Percentiles rank a stretch among this genome's conserved stretches.
Evolutionary conservation across 1,140 invertebrate species (phyloP).

Genomic region (Bombus breviceps): DNA sequence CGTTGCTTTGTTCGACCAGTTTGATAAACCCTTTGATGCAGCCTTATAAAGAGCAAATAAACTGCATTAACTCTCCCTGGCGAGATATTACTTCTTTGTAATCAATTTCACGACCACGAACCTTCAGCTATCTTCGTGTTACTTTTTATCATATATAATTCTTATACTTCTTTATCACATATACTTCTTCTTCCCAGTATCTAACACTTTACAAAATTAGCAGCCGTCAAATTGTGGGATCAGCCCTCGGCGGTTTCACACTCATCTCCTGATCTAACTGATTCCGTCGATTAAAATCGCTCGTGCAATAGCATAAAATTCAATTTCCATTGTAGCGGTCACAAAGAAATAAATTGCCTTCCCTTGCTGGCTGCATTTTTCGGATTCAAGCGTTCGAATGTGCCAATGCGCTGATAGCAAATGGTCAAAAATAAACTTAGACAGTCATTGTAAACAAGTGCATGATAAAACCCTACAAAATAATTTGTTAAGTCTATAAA

Average conservation of each 20-base stretch:
- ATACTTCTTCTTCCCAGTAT: too few relatives aligned
- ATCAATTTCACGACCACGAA: not conserved
- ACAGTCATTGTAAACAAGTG: too few relatives aligned
- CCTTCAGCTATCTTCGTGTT: not conserved
- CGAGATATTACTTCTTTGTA: not conserved
- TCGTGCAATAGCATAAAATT: constrained; percentile 2
- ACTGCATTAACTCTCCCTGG: not conserved
- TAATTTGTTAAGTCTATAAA: too few relatives aligned
- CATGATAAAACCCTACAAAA: too few relatives aligned
- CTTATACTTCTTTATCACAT: too few relatives aligned
- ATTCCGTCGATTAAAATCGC: constrained; percentile 9
- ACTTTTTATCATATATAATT: not conserved
- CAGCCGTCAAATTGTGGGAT: too few relatives aligned
- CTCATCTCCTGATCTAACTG: not conserved
- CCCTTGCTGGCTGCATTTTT: not conserved
- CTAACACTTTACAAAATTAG: too few relatives aligned
- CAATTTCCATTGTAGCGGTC: constrained; percentile 14
- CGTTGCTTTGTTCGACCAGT: not conserved
- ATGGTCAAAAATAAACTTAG: not conserved
- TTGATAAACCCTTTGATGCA: not conserved
- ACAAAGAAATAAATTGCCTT: constrained; percentile 21
- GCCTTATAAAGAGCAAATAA: not conserved
- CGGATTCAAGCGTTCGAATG: not conserved
- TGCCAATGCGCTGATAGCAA: not conserved
- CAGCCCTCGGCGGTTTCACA: not conserved